These are phyloP conservation scores for Peromyscus attwateri DNA, from an alignment of 2,797 vertebrate species.

Conservation along the genomic window DNA sequence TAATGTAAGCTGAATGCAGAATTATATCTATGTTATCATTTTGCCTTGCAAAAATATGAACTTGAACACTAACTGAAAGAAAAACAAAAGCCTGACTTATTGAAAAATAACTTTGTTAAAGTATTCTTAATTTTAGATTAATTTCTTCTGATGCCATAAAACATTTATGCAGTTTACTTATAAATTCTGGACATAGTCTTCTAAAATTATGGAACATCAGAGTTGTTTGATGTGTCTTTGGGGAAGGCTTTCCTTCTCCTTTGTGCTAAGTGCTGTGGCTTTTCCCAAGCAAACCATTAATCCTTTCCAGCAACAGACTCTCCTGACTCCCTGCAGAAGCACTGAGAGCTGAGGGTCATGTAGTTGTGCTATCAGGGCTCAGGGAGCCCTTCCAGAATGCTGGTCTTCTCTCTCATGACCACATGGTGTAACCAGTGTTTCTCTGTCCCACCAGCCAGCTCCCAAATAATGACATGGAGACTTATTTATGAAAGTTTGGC, in stretches of 20 bases:
- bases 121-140: conserved; percentile 53
- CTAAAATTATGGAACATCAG: neutral
- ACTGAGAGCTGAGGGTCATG: neutral
- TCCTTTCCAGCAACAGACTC: neutral
- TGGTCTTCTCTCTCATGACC: neutral
- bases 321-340: neutral
- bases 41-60: conserved; percentile 52
- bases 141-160: conserved; percentile 47
- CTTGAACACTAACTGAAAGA: conserved; percentile 11
- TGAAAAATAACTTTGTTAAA: conserved; percentile 8
- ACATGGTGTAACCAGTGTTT: neutral
- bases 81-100: conserved; percentile 24
- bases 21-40: neutral
- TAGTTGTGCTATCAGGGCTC: neutral
- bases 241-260: neutral
- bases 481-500: neutral
- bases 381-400: neutral
- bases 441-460: neutral
- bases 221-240: neutral
- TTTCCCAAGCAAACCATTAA: neutral
- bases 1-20: conserved; percentile 39
- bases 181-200: conserved; percentile 5
- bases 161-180: neutral
- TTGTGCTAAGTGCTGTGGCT: neutral
- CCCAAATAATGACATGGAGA: neutral